Base-by-base conservation (phyloP, 2,113 vertebrate species). In the Cyphomyrus plagiostoma region DNA sequence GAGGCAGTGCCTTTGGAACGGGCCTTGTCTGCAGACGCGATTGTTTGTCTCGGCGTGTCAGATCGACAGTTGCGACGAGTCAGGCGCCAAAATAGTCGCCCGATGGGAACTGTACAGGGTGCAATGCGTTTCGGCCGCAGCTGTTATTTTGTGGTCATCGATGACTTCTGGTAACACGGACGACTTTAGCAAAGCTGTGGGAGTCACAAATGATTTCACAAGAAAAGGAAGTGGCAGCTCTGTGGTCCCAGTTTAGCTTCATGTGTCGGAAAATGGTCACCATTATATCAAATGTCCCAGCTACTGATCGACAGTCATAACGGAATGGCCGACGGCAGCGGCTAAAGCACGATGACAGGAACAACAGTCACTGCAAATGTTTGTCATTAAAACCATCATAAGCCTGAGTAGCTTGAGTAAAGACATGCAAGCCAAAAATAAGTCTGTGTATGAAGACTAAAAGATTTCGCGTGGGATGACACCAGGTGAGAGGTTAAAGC, bases 181-280 rank as follows among this genome's bases (percentile, higher is more conserved):
- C 83, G 35, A 49, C 88, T 88, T 90, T 90, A 86, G 42, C 62
- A 88, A 35, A 90, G 56, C 88, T 91, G 94, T 94, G 94, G 93
- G 94, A 93, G 93, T 92, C 91, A 90, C 90, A 92, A 92, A 92
- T 93, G 93, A 93, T 93, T 94, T 95, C 93, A 92, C 88, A 89
- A 91, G 45, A 94, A 93, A 50, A 91, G 94, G 94, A 95, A 95
- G 94, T 95, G 93, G 93, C 53, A 92, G 91, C 90, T 90, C 91
- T 91, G 92, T 35, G 93, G 93, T 93, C 91, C 94, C 30, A 88
- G 89, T 93, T 93, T 90, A 92, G 93, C 90, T 91, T 91, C 53
- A 84, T 15, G 80, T 90, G 90, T 93, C 93, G 93, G 94, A 92
- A 95, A 94, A 94, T 92, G 92, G 94, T 91, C 93, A 52, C 93